Conservation (phyloP, 2,113 vertebrate species). For the Colinus virginianus region DNA sequence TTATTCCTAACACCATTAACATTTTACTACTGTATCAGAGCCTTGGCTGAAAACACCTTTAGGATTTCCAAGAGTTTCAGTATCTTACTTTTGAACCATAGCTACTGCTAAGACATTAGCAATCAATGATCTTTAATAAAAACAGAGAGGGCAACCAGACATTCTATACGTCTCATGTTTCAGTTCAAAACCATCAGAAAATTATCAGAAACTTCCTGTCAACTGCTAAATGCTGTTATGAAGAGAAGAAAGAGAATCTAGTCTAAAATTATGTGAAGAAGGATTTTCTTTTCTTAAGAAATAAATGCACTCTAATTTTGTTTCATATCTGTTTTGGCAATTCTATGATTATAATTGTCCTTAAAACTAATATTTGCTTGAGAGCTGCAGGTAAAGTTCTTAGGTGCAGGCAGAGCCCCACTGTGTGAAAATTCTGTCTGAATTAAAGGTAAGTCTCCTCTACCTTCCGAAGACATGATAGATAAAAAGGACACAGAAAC, state of each 20-base stretch:
- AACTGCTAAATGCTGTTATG: background rate
- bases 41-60: conserved; percentile 12
- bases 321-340: background rate
- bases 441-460: background rate
- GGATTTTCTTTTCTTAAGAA: background rate
- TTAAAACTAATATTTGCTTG: background rate
- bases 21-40: conserved; percentile 33
- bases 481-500: background rate
- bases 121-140: background rate
- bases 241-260: background rate
- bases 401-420: background rate
- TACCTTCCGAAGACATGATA: background rate
- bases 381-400: background rate
- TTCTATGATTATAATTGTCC: background rate
- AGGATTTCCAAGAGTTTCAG: background rate
- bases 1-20: conserved; percentile 48
- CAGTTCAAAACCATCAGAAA: background rate
- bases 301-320: background rate
- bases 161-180: background rate
- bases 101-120: background rate
- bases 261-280: background rate
- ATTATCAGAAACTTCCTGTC: background rate
- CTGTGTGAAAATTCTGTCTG: background rate
- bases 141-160: background rate
- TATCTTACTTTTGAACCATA: background rate